Conservation (phyloP, 2,888 invertebrate genomes). For the Pammene aurita region DNA sequence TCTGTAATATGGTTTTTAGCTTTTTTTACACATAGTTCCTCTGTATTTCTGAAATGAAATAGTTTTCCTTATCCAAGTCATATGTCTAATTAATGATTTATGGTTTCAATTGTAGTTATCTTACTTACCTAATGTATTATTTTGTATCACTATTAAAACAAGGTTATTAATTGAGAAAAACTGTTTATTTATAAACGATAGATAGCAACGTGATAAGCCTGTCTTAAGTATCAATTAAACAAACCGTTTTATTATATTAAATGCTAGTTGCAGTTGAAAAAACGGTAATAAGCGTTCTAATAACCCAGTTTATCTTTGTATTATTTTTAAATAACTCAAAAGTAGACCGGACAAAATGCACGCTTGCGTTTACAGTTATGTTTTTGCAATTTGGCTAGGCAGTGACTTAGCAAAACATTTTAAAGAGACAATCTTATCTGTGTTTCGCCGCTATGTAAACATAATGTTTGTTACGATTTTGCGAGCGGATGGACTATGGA, state of each 20-base stretch:
- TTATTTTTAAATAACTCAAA: constrained; percentile 36
- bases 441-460: constrained; percentile 51
- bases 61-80: too few relatives aligned
- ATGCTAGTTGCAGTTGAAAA: constrained; percentile 6
- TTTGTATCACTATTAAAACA: too few relatives aligned
- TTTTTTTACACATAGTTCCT: too few relatives aligned
- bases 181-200: background rate
- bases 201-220: constrained; percentile 8
- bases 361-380: constrained; percentile 59
- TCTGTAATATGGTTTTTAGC: too few relatives aligned
- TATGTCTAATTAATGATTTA: too few relatives aligned
- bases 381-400: constrained; percentile 53
- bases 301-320: constrained; percentile 23
- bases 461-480: constrained; percentile 62
- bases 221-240: background rate
- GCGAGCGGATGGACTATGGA: constrained; percentile 79
- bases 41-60: too few relatives aligned
- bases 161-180: background rate
- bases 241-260: background rate
- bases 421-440: constrained; percentile 68
- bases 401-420: constrained; percentile 46
- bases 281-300: constrained; percentile 28
- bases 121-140: too few relatives aligned
- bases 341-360: constrained; percentile 37
- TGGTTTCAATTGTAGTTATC: too few relatives aligned